Evolutionary conservation across 2,113 vertebrate species (phyloP), one percentile per base, ranked within the genome.

Genomic region (Oryzias celebensis): DNA sequence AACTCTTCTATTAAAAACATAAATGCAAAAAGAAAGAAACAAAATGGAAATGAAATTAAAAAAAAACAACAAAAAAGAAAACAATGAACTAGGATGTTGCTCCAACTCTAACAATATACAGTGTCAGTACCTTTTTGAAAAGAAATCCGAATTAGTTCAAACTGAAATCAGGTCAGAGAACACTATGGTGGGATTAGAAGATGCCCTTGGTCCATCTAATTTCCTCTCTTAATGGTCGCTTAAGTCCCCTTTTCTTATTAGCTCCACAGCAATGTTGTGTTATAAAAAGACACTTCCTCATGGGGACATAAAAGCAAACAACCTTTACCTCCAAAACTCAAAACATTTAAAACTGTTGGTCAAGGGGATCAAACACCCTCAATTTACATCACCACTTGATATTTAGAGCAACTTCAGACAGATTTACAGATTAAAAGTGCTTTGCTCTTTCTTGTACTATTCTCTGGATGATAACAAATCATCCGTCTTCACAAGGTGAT

Each of bases 161-260:
- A 47, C 59, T 3, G 17, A 59, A 66, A 79, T 50, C 49, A 56
- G 31, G 49, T 56, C 49, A 56, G 63, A 67, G 26, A 58, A 36
- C 68, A 68, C 47, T 51, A 28, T 36, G 59, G 46, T 24, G 46
- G 36, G 43, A 46, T 52, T 41, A 58, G 15, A 51, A 44, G 46
- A 50, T 77, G 88, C 92, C 91, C 96, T 98, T 98, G 96, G 95
- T 98, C 95, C 95, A 62, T 94, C 88, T 90, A 84, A 64, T 44
- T 62, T 62, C 54, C 20, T 58, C 75, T 69, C 58, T 89, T 79
- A 61, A 22, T 65, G 58, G 75, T 52, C 70, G 51, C 58, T 71
- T 51, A 22, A 75, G 57, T 62, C 74, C 44, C 74, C 56, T 71
- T 20, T 77, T 72, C n/a, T 28, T 15, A 41, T 52, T 54, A 4